Evolutionary conservation across 2,888 invertebrate species (phyloP), one percentile per base, ranked within the genome.

Genomic region (Nasonovia ribisnigri): DNA sequence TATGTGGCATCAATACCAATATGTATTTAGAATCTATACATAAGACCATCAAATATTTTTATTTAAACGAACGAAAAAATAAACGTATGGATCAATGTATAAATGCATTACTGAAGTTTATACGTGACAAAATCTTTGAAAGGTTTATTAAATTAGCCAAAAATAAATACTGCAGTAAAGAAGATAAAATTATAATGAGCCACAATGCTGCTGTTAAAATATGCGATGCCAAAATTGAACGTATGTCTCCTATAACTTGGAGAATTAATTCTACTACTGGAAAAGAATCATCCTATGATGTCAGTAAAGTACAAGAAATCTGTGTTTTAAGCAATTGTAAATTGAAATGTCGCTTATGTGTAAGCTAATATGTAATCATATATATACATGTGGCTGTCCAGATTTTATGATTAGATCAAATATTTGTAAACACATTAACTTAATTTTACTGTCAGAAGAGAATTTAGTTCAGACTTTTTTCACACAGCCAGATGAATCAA

Each of bases 1-100:
- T 94, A 36, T 91, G 93, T 51, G 94, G 94, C 16, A 94, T 95
- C 11, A 94, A 94, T 90, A 95, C 95, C 42, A 95, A 95, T 92
- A 95, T 94, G 94, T 94, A 95, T 90, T 93, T 95, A 67, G 95
- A 95, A 92, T 92, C 94, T 46, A 86, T 94, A 48, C 95, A 95
- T 92, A 95, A 95, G 88, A 88, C n/a, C 36, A 88, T 95, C 84
- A 95, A 95, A 91, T 94, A 95, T 84, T 88, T 94, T 48, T 95
- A 94, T 92, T 91, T 95, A 57, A 94, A 94, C 48, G 95, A 95
- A 26, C 94, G 94, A 88, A 95, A 94, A 94, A 87, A 92, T 87
- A 95, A 95, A 92, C 88, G 94, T 46, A 90, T 95, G 26, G 94
- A 95, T 84, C 95, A 94, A 90, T 92, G 94, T 67, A 90, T 95